phyloP scores from a whole-genome alignment of 64 coral and sea anemone genomes.

The Pocillopora verrucosa region DNA sequence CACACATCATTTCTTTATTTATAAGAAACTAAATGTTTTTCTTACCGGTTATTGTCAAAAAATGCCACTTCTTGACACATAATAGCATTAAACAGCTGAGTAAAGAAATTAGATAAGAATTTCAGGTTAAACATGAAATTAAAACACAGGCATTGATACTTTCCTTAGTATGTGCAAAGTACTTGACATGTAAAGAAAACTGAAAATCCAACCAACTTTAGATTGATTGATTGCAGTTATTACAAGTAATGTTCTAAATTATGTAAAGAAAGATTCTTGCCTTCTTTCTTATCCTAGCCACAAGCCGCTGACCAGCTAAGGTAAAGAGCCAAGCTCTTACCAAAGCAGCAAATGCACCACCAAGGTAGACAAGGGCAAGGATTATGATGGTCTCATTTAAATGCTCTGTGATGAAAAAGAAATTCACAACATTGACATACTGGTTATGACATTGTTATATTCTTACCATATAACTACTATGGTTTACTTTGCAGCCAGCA shows the following conservation, averaged over 20 bases:
- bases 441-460: background rate
- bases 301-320: conserved; percentile 86
- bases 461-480: too few species aligned
- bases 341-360: conserved; percentile 65
- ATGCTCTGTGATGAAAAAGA: conserved; percentile 32
- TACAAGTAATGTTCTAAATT: too few species aligned
- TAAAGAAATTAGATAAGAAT: background rate
- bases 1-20: too few species aligned
- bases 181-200: too few species aligned
- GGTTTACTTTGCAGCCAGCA: too few species aligned
- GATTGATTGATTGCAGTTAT: too few species aligned
- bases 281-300: conserved; percentile 86
- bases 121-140: too few species aligned
- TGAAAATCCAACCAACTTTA: too few species aligned
- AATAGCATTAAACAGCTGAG: conserved; percentile 86
- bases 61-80: conserved; percentile 88
- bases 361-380: conserved; percentile 75
- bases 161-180: too few species aligned
- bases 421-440: background rate
- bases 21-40: background rate
- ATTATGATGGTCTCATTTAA: conserved; percentile 77
- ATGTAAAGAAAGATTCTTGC: conserved; percentile 4
- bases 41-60: conserved; percentile 90
- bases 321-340: conserved; percentile 85
- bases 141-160: too few species aligned